Conservation (phyloP, 2,113 vertebrate species). For the Ibidorhyncha struthersii region DNA sequence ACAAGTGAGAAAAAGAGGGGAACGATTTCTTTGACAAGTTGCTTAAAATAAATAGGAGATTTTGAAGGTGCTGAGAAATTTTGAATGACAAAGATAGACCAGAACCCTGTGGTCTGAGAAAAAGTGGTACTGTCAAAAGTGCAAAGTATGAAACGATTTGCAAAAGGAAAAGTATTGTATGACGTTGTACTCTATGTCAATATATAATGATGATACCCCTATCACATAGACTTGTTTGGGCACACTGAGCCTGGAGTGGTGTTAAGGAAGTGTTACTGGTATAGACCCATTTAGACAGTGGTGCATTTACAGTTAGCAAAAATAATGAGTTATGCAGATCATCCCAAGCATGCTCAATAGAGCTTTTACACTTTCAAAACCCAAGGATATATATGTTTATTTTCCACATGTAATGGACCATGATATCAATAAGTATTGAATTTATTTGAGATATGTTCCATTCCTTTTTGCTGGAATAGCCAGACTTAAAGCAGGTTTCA, state of each 20-base stretch:
- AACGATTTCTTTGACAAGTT: neutral
- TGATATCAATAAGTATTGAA: neutral
- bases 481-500: neutral
- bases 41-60: conserved; percentile 24
- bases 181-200: neutral
- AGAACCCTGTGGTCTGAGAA: neutral
- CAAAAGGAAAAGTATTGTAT: neutral
- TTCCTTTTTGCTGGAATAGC: neutral
- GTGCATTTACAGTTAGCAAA: neutral
- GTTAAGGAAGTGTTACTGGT: neutral
- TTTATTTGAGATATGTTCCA: neutral
- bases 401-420: neutral
- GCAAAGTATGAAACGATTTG: neutral
- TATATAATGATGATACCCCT: neutral
- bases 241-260: neutral
- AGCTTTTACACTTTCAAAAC: neutral
- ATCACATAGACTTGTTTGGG: neutral
- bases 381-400: neutral
- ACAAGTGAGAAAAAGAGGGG: conserved; percentile 17
- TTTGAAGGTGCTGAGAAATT: neutral
- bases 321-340: neutral
- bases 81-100: neutral
- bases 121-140: neutral
- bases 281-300: neutral
- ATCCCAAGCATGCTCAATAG: neutral